Conservation (phyloP, 2,888 invertebrate species). For the Nasonovia ribisnigri region DNA sequence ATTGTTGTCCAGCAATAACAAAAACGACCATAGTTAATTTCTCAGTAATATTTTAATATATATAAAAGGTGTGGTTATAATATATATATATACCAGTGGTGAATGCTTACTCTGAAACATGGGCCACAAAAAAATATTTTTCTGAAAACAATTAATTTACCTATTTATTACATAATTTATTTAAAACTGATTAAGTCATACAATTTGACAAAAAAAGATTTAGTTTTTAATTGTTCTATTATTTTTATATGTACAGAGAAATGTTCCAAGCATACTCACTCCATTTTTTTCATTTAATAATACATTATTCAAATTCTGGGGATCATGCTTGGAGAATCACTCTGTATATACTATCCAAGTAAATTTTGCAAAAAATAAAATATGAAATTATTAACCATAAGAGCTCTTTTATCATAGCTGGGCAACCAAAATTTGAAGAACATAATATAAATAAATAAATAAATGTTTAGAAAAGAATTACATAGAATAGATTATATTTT, state of each 20-base stretch:
- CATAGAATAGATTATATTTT: conserved; percentile 15
- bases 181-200: neutral
- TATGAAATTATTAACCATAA: neutral
- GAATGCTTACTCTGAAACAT: neutral
- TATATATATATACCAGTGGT: neutral
- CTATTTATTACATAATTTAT: neutral
- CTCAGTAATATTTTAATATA: neutral
- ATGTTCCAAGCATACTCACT: neutral
- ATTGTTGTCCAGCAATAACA: conserved; percentile 27
- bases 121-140: neutral
- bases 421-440: conserved; percentile 11
- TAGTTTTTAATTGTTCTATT: neutral
- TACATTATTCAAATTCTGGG: neutral
- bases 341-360: neutral
- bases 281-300: no score
- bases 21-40: neutral
- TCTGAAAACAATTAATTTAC: neutral
- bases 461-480: conserved; percentile 14
- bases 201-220: neutral
- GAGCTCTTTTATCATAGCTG: conserved; percentile 21
- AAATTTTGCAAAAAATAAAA: neutral
- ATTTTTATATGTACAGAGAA: neutral
- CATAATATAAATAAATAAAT: conserved; percentile 36
- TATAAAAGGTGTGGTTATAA: neutral
- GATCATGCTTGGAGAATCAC: neutral